These are phyloP conservation scores for Drosophila paulistorum DNA, from an alignment of 1,140 invertebrate species.

Conservation along the genomic window DNA sequence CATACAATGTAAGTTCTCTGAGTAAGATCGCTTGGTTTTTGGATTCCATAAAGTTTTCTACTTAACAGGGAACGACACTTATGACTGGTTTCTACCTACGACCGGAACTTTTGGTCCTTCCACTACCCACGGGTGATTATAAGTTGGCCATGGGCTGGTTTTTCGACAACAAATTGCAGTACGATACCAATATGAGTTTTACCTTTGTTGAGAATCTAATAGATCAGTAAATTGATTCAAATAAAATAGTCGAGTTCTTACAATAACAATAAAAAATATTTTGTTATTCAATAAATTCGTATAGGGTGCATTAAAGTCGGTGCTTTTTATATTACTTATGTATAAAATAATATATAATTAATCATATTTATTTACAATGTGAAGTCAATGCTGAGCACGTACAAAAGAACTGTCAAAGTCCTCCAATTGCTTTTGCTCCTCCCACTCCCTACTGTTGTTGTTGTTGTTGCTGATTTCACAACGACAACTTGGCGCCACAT, in stretches of 20 bases:
- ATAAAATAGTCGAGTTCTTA: too few relatives aligned
- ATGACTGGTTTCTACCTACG: not conserved
- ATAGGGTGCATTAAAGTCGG: too few relatives aligned
- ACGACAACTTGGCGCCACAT: slow-evolving; percentile 69
- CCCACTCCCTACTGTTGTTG: not conserved
- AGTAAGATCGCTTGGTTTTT: too few relatives aligned
- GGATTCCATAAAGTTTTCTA: too few relatives aligned
- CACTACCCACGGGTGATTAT: not conserved
- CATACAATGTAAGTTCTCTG: not conserved
- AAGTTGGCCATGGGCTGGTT: not conserved
- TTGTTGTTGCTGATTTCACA: slow-evolving; percentile 31
- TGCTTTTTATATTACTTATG: too few relatives aligned
- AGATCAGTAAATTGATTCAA: not conserved
- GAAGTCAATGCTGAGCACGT: slow-evolving; percentile 54
- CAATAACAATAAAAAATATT: too few relatives aligned
- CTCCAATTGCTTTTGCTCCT: slow-evolving; percentile 34
- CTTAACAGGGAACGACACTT: not conserved
- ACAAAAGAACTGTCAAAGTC: slow-evolving; percentile 65
- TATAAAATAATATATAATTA: slow-evolving; percentile 35
- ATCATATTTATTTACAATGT: slow-evolving; percentile 53
- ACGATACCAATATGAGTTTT: not conserved
- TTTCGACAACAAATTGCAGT: not conserved
- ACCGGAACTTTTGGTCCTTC: not conserved
- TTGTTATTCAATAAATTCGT: too few relatives aligned
- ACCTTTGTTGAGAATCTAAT: not conserved